Conservation (phyloP, 2,888 invertebrate genomes). For the Microchrysa polita region DNA sequence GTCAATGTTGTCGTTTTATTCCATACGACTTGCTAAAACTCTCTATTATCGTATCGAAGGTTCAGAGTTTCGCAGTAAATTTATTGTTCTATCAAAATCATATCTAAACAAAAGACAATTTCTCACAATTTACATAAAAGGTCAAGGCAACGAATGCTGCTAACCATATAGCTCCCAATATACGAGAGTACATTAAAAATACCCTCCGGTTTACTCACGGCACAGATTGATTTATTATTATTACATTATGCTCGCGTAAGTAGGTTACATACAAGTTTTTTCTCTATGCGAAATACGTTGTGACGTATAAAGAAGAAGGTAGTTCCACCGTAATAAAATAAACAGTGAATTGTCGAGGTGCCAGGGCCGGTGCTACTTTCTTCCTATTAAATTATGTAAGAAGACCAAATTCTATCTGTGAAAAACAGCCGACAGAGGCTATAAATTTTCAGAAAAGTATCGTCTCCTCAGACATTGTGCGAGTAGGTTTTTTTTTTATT, state of each 20-base stretch:
- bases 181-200: no score
- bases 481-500: neutral
- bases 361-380: neutral
- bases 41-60: no score
- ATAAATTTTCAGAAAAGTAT: conserved; percentile 1
- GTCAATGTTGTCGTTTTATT: no score
- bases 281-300: neutral
- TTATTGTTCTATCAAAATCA: no score
- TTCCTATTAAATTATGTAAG: neutral
- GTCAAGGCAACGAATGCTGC: neutral
- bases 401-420: neutral
- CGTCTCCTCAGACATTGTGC: neutral
- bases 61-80: no score
- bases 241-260: no score
- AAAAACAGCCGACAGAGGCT: neutral
- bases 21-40: no score
- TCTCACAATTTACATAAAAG: conserved; percentile 4
- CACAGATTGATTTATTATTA: neutral
- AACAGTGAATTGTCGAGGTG: neutral
- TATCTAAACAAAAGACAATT: neutral
- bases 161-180: no score
- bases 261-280: neutral
- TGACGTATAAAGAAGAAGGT: no score
- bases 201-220: neutral
- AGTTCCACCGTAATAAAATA: neutral